Conservation (phyloP, 2,888 invertebrate species). For the Brenthis ino region DNA sequence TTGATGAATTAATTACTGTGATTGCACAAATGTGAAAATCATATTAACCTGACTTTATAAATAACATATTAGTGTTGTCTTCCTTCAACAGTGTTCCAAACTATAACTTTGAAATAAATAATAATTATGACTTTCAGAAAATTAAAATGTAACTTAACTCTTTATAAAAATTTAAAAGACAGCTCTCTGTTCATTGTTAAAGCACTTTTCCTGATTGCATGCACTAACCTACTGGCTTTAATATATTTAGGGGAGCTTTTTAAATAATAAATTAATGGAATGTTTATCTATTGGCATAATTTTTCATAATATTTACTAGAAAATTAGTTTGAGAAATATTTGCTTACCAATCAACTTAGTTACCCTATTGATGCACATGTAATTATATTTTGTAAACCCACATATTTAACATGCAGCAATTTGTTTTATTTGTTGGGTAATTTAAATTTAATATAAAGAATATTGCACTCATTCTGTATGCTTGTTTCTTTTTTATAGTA, state of each 20-base stretch:
- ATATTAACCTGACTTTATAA: conserved; percentile 4
- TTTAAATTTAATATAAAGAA: conserved; percentile 23
- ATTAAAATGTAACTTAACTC: conserved; percentile 15
- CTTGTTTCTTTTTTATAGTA: conserved; percentile 48
- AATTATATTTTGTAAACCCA: conserved; percentile 24
- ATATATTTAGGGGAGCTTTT: conserved; percentile 67
- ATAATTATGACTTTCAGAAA: conserved; percentile 25
- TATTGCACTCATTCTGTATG: conserved; percentile 37
- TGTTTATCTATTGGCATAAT: conserved; percentile 71
- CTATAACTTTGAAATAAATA: conserved; percentile 40
- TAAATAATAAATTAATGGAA: conserved; percentile 42
- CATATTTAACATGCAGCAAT: conserved; percentile 12
- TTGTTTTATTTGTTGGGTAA: conserved; percentile 22
- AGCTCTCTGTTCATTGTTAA: conserved; percentile 66
- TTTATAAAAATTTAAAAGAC: conserved; percentile 48
- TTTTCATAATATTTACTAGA: conserved; percentile 45
- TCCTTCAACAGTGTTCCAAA: conserved; percentile 58
- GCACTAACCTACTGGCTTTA: conserved; percentile 72
- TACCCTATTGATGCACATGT: conserved; percentile 48
- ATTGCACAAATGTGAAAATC: conserved; percentile 25
- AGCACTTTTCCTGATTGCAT: conserved; percentile 73
- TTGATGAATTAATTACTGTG: conserved; percentile 17
- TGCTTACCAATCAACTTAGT: conserved; percentile 53
- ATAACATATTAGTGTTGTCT: conserved; percentile 54
- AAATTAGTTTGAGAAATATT: conserved; percentile 47